phyloP scores from a whole-genome alignment of 2,888 invertebrate genomes.

The Nephrotoma appendiculata region DNA sequence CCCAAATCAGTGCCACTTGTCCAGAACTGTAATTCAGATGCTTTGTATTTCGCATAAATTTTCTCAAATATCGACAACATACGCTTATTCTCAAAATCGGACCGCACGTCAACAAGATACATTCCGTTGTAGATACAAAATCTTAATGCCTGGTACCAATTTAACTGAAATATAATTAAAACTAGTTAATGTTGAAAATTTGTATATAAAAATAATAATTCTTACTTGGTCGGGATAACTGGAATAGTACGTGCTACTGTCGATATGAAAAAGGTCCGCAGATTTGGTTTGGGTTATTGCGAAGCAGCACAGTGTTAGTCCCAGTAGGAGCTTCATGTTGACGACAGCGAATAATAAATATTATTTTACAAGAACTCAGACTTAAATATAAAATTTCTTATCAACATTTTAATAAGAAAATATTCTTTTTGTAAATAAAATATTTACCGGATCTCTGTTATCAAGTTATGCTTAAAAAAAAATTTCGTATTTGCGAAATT shows the following conservation, averaged over 20 bases:
- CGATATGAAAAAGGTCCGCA: neutral
- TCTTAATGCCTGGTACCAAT: neutral
- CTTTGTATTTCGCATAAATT: too few species aligned
- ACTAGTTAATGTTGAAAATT: too few species aligned
- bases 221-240: neutral
- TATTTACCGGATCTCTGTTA: too few species aligned
- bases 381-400: neutral
- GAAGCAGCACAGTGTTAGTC: neutral
- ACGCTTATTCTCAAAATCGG: too few species aligned
- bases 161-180: neutral
- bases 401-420: too few species aligned
- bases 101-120: too few species aligned
- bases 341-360: neutral
- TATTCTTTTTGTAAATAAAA: too few species aligned
- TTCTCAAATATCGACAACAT: too few species aligned
- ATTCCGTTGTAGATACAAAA: neutral
- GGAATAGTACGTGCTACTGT: neutral
- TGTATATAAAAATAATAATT: neutral
- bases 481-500: too few species aligned
- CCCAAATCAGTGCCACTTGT: too few species aligned
- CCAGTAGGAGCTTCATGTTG: neutral
- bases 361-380: neutral
- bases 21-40: too few species aligned
- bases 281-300: neutral
- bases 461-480: too few species aligned